phyloP scores from a whole-genome alignment of 2,797 vertebrate species.

The Crenuchus spilurus region DNA sequence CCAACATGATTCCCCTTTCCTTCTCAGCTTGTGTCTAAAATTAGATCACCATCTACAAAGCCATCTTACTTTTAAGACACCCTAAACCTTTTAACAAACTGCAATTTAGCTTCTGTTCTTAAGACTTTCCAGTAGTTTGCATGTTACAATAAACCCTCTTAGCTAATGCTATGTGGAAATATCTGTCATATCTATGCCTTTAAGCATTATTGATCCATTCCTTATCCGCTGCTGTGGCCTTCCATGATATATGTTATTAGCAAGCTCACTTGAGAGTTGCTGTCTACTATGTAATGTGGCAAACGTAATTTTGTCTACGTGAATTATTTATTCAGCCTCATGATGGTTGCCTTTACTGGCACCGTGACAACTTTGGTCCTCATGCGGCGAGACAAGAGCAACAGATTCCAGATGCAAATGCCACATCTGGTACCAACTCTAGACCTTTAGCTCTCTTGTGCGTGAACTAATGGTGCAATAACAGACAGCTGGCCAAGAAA shows the following conservation, averaged over 20 bases:
- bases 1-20: no score
- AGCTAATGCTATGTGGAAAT: no score
- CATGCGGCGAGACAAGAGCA: neutral
- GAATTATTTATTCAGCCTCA: neutral
- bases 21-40: no score
- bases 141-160: no score
- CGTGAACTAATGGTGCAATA: slow-evolving; percentile 11
- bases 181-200: no score
- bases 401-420: slow-evolving; percentile 1
- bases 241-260: no score
- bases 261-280: no score
- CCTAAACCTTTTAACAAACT: neutral
- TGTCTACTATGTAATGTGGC: no score
- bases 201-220: no score
- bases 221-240: no score
- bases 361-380: neutral
- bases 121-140: neutral
- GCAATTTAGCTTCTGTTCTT: neutral
- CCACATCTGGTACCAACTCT: neutral
- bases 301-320: no score
- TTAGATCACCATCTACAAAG: no score
- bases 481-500: neutral
- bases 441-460: slow-evolving; percentile 5
- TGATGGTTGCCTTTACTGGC: neutral
- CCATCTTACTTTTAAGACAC: neutral